Percentiles rank a stretch among this genome's conserved stretches.
Conservation (phyloP, 2,113 vertebrate species). For the Ifrita kowaldi region DNA sequence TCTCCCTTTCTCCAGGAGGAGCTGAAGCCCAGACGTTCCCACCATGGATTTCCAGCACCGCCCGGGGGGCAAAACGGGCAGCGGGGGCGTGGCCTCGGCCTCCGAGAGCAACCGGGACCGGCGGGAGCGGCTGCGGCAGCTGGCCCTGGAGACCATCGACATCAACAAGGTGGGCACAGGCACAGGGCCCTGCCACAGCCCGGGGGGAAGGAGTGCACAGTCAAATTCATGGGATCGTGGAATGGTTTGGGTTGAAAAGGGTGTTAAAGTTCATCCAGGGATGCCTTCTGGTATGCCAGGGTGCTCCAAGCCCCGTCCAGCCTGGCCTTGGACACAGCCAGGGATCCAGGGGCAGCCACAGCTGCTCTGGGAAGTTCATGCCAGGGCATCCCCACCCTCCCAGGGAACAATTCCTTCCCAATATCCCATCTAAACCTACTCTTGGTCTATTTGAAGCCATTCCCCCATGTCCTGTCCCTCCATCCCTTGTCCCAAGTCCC, state of each 20-base stretch:
- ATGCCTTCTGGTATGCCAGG: rapidly evolving
- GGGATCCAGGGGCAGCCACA: background rate
- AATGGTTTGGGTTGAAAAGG: background rate
- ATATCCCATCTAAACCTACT: background rate
- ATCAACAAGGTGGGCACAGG: conserved; percentile 84
- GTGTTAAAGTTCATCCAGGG: background rate
- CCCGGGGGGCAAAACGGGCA: conserved; percentile 94
- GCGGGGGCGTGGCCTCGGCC: conserved; percentile 91
- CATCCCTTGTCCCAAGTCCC: background rate
- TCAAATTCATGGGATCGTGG: rapidly evolving
- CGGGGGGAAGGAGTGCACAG: background rate
- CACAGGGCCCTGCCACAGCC: rapidly evolving
- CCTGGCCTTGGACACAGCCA: background rate
- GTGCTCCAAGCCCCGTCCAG: rapidly evolving
- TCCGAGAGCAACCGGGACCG: conserved; percentile 95
- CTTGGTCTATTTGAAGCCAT: background rate
- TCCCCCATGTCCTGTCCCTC: background rate
- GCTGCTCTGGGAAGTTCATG: background rate
- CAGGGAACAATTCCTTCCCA: background rate
- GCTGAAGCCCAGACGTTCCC: background rate
- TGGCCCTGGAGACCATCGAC: conserved; percentile 95
- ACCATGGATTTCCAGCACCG: conserved; percentile 97
- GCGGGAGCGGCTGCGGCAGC: conserved; percentile 88
- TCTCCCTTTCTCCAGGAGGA: background rate
- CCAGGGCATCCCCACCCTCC: rapidly evolving